A percentile compares a stretch with the other conserved stretches of the same genome.
Evolutionary conservation across 2,113 vertebrate species (phyloP).

Genomic region (Leucopsar rothschildi): DNA sequence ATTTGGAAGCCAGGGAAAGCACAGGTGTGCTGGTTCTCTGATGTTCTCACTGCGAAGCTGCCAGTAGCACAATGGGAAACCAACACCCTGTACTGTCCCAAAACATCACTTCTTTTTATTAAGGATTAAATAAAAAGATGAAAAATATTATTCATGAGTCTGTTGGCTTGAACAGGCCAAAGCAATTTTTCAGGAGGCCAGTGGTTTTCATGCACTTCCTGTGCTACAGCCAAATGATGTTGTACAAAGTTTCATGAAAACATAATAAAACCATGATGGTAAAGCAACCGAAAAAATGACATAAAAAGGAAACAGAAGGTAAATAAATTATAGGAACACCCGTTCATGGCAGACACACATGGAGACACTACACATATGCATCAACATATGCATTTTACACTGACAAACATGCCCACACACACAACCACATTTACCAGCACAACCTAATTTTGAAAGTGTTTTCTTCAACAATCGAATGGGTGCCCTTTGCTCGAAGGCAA

Average conservation of each 20-base stretch:
- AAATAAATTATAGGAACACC: not conserved
- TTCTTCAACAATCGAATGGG: slow-evolving; percentile 70
- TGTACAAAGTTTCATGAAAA: not conserved
- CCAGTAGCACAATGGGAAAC: not conserved
- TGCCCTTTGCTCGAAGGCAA: slow-evolving; percentile 67
- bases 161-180: not conserved
- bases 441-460: not conserved
- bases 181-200: not conserved
- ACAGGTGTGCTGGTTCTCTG: not conserved
- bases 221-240: rapidly evolving
- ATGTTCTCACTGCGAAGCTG: not conserved
- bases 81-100: not conserved
- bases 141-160: not conserved
- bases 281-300: not conserved
- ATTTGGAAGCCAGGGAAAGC: not conserved
- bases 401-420: not conserved
- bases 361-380: not conserved
- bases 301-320: not conserved
- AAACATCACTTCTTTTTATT: not conserved
- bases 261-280: not conserved
- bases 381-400: not conserved
- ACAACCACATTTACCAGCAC: rapidly evolving
- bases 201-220: not conserved
- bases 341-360: rapidly evolving
- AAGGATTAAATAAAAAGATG: not conserved